Base-by-base conservation (phyloP, 2,797 vertebrate genomes). In the Pangasius djambal region DNA sequence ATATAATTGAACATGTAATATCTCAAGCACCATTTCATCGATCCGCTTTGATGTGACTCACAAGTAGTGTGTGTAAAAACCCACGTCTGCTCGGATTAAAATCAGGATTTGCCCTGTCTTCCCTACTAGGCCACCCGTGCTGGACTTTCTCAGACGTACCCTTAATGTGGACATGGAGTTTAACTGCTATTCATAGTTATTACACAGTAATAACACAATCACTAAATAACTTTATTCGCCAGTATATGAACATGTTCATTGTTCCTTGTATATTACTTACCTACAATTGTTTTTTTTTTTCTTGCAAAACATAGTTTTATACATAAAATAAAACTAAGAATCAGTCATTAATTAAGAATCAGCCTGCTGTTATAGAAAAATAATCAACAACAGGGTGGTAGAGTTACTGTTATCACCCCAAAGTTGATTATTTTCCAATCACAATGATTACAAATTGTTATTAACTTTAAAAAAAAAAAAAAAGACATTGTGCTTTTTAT, bases 181-280 rank as follows among this genome's bases (percentile, higher is more conserved):
- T 4, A 28, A 61, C 34, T 2, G 5, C 2, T 16, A 28, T 82
- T 61, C 22, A 61, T 40, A 75, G 65, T 61, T 44, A 86, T 48
- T 74, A 75, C 85, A 31, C 25, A 31, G 55, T 86, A 77, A 86
- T 50, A 50, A 77, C 55, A 86, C 20, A 50, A 55, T 34, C 31
- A 31, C 31, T 52, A 55, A 8, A 4, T 31, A 44, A 13, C 22
- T 25, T 52, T 7, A 78, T 78, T 31, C 28, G 20, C 7, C 9
- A 55, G 2, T 31, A 31, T 20, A 31, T 52, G 2, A 40, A 22
- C 16, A 40, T 37, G 6, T 15, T 69, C 0, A 69, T 6, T 74
- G 5, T 12, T 44, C 20, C 22, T 12, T 12, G 22, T n/a, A 48
- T 50, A 77, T 16, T 50, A 77, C 50, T 50, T 15, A 50, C 12